phyloP scores from a whole-genome alignment of 2,113 vertebrate genomes.

The Chlorodrepanis virens region DNA sequence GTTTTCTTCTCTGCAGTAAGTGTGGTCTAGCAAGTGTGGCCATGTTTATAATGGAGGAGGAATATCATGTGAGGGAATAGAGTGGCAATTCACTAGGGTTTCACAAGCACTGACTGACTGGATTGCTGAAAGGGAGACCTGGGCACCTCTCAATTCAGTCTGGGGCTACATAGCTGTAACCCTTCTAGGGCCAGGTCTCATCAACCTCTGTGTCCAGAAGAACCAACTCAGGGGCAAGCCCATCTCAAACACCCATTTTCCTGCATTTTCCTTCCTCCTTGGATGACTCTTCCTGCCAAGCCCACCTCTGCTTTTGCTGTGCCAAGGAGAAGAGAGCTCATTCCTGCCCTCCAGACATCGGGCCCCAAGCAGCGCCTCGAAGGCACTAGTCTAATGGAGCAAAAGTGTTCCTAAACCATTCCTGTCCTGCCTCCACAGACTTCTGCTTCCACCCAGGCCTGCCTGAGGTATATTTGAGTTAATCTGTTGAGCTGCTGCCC shows the following conservation, averaged over 20 bases:
- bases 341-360: background rate
- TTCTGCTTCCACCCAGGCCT: background rate
- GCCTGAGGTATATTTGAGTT: background rate
- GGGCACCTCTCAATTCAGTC: background rate
- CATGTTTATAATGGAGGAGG: background rate
- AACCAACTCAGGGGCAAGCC: background rate
- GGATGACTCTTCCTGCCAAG: background rate
- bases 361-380: rapidly evolving
- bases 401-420: background rate
- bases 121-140: background rate
- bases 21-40: background rate
- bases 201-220: background rate
- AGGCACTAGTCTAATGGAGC: background rate
- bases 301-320: background rate
- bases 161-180: background rate
- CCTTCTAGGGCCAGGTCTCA: rapidly evolving
- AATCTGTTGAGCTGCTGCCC: background rate
- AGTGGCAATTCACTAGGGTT: background rate
- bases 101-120: background rate
- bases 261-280: background rate
- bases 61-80: background rate
- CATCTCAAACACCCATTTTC: background rate
- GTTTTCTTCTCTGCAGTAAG: background rate
- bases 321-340: background rate
- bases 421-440: rapidly evolving